Base-by-base conservation (phyloP, 2,888 invertebrate genomes). In the Melolontha melolontha region DNA sequence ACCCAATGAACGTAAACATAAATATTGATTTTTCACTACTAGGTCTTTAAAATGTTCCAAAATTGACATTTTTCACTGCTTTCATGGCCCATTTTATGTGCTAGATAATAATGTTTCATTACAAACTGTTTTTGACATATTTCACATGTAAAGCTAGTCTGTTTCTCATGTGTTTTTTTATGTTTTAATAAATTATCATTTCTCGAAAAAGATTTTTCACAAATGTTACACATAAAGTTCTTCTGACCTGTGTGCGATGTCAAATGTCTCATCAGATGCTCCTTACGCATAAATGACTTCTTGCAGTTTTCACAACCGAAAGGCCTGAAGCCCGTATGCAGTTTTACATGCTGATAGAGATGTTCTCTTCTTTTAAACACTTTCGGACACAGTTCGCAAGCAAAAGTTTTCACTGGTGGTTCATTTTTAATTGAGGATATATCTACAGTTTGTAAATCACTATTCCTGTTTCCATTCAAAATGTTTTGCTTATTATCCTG, bases 361-460 rank as follows among this genome's bases (percentile, higher is more conserved):
- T 91, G 90, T 76, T 91, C 91, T 77, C 90, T 88, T 72, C 91
- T 85, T 76, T 90, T 90, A 75, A 91, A 91, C 0, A 85, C 85
- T 72, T 90, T 89, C 5, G 84, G 85, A 77, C 91, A 91, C 8
- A 57, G 12, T 34, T 69, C 69, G 14, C 69, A 69, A 47, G 47
- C 34, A 14, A 62, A 62, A 2, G 47, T 47, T 34, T 62, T 62
- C 4, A 62, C 6, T 8, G 59, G 59, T 1, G 5, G 29, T 52
- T 62, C 59, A 16, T 47, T 62, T 39, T 62, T 62, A n/a, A 62
- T 62, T n/a, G 59, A 47, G 10, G 47, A 47, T 16, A 47, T 47
- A 47, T 62, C 59, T 7, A 62, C 59, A 17, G 47, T 47, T 16
- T 47, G 59, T 29, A 62, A 29, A 34, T 62, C 59, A 49, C 49